Evolutionary conservation across 2,113 vertebrate species (phyloP), one percentile per base, ranked within the genome.

Genomic region (Toxotes jaculatrix): DNA sequence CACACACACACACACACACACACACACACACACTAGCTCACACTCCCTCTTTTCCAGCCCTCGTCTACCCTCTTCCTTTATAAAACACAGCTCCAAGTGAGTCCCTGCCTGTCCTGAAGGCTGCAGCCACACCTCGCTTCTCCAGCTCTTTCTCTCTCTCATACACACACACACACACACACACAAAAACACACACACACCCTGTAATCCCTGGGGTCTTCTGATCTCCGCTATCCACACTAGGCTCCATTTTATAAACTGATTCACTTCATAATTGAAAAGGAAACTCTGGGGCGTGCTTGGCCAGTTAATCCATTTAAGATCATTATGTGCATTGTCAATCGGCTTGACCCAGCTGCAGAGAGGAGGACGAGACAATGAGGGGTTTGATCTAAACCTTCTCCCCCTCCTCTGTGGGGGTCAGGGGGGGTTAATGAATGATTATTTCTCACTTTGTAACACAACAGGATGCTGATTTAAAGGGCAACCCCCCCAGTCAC

Each of bases 361-460:
- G 78, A 65, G 85, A 80, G 87, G 83, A 80, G 86, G 82, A 62
- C 65, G 75, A 82, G 79, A 93, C 93, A 89, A 68, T 82, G 87
- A 91, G 92, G 72, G 87, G 79, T 89, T 91, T 82, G 31, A 87
- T 91, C 77, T 66, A 53, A 79, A 36, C 75, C 80, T 40, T 55
- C 38, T 23, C 5, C 45, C 70, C 47, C 73, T 47, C 75, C 70
- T 76, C 16, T 51, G 40, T 9, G n/a, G 1, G 71, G 94, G 92
- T 94, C 94, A 91, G 83, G 57, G 65, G 65, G 85, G 92, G 94
- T 95, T 96, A 95, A 96, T 96, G 95, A 95, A 95, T 94, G 94
- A 96, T 93, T 95, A 95, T 94, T 94, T 94, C 95, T 95, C 92
- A 93, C 91, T 95, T 95, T 96, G 95, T 94, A 95, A 90, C 92